Evolutionary conservation across 2,888 invertebrate genomes (phyloP).

Genomic region (Drosophila maculinotata): DNA sequence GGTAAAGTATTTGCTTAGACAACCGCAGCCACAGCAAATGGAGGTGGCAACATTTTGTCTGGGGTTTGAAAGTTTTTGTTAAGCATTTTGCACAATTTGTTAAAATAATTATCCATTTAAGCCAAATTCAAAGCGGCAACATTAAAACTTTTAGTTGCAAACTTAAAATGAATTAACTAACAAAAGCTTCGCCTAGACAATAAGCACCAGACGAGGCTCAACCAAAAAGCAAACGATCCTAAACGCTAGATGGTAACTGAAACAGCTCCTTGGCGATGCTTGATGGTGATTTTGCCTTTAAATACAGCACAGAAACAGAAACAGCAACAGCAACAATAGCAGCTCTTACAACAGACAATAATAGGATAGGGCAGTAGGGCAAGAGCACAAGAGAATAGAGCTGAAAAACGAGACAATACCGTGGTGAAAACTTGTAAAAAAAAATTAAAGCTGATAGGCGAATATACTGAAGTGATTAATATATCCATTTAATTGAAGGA

Average conservation of each 20-base stretch:
- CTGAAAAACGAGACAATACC: conserved; percentile 23
- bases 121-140: conserved; percentile 74
- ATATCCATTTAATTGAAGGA: neutral
- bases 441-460: neutral
- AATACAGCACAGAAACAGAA: conserved; percentile 27
- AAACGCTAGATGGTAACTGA: conserved; percentile 14
- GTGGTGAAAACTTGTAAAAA: conserved; percentile 19
- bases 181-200: conserved; percentile 50
- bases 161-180: conserved; percentile 73
- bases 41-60: conserved; percentile 28
- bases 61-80: conserved; percentile 45
- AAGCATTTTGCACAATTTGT: conserved; percentile 71
- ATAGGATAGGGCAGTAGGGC: neutral
- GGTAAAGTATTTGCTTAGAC: conserved; percentile 38
- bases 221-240: conserved; percentile 47
- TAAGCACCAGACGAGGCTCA: conserved; percentile 20
- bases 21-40: conserved; percentile 31
- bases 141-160: conserved; percentile 72
- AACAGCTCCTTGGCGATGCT: conserved; percentile 26
- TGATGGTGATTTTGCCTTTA: conserved; percentile 46
- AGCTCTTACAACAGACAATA: conserved; percentile 5
- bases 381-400: neutral
- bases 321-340: conserved; percentile 7
- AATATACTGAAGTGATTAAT: neutral
- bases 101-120: conserved; percentile 77